Evolutionary conservation across 1,140 invertebrate genomes (phyloP).

Genomic region (Apis florea): DNA sequence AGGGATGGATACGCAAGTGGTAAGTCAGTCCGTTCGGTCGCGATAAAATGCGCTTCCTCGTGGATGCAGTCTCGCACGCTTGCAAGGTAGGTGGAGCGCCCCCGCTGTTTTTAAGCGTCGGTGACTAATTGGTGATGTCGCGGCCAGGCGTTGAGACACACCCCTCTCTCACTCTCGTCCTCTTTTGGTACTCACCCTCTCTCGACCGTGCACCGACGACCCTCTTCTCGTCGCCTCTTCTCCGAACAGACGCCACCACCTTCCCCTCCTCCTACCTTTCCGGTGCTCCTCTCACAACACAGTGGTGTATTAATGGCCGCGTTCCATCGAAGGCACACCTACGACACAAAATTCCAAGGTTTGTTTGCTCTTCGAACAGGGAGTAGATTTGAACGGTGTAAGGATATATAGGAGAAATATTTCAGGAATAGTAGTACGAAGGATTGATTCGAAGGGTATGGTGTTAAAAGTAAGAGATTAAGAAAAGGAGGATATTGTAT

Average conservation of each 20-base stretch:
- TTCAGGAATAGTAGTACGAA: neutral
- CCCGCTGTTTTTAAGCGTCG: conserved; percentile 79
- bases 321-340: conserved; percentile 8
- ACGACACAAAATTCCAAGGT: conserved; percentile 36
- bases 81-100: conserved; percentile 68
- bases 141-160: conserved; percentile 78
- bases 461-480: too few species aligned
- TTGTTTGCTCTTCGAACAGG: neutral
- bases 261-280: conserved; percentile 46
- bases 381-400: neutral
- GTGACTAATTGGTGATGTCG: conserved; percentile 81
- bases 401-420: neutral
- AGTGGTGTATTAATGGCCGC: conserved; percentile 63
- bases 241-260: conserved; percentile 49
- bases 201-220: conserved; percentile 46
- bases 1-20: conserved; percentile 60
- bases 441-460: too few species aligned
- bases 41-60: conserved; percentile 71
- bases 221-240: conserved; percentile 52
- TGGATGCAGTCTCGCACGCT: conserved; percentile 57
- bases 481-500: too few species aligned
- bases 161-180: conserved; percentile 66
- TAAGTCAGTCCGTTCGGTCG: conserved; percentile 69
- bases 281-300: conserved; percentile 44
- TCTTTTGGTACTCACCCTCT: conserved; percentile 53